phyloP scores from a whole-genome alignment of 2,797 vertebrate genomes.

The Dallia pectoralis region DNA sequence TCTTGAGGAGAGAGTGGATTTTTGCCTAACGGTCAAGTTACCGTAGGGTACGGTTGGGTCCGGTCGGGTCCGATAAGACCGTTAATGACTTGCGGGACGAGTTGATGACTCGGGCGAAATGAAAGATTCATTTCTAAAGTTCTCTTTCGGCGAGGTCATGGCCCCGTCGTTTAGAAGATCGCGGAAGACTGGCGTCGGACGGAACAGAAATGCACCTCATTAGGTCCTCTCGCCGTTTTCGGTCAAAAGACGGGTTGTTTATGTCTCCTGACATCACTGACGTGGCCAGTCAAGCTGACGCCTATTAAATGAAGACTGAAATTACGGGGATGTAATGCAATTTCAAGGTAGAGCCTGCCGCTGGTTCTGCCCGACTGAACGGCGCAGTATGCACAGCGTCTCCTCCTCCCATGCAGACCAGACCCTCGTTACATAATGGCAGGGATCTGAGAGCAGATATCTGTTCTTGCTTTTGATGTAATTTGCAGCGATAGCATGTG shows the following conservation, averaged over 20 bases:
- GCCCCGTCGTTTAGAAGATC: slow-evolving; percentile 5
- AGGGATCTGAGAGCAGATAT: not conserved
- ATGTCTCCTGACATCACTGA: slow-evolving; percentile 2
- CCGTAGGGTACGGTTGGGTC: slow-evolving; percentile 33
- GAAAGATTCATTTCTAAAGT: slow-evolving; percentile 26
- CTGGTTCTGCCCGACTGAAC: slow-evolving; percentile 15
- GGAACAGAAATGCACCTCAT: slow-evolving; percentile 9
- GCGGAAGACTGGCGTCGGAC: slow-evolving; percentile 11
- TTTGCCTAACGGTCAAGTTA: slow-evolving; percentile 59
- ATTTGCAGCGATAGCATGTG: slow-evolving; percentile 29
- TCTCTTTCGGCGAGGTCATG: slow-evolving; percentile 13
- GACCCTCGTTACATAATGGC: slow-evolving; percentile 13
- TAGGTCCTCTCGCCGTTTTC: not conserved
- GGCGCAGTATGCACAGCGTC: not conserved
- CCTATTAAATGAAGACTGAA: slow-evolving; percentile 17
- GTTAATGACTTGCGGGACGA: slow-evolving; percentile 29
- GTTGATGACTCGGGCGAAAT: slow-evolving; percentile 30
- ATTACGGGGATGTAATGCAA: not conserved
- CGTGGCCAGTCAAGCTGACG: slow-evolving; percentile 7
- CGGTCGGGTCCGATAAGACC: slow-evolving; percentile 25
- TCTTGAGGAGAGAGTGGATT: slow-evolving; percentile 50
- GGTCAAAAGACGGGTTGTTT: not conserved
- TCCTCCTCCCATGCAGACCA: not conserved
- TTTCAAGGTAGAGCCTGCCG: not conserved
- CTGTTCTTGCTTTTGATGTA: slow-evolving; percentile 30